Evolutionary conservation across 2,888 invertebrate species (phyloP).

Genomic region (Philaethria dido): DNA sequence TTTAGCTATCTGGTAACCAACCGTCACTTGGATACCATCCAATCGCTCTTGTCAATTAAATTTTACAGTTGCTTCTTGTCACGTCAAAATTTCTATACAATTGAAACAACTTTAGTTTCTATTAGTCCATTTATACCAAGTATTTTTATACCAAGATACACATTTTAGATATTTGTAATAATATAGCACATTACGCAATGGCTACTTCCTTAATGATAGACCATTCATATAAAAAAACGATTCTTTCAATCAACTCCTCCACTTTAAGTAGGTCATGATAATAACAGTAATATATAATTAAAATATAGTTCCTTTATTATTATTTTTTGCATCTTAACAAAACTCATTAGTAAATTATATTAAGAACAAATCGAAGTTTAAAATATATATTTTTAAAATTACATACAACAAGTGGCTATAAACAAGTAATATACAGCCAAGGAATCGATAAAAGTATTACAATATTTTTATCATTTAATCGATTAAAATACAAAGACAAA

Average conservation of each 20-base stretch:
- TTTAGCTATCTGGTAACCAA: not conserved
- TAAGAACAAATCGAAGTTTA: not conserved
- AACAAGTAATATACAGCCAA: not conserved
- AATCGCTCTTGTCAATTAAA: not conserved
- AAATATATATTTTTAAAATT: not conserved
- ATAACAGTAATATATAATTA: slow-evolving; percentile 2
- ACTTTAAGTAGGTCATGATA: slow-evolving; percentile 21
- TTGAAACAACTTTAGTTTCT: not conserved
- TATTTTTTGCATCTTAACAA: not conserved
- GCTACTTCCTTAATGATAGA: slow-evolving; percentile 4
- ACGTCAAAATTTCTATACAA: not conserved
- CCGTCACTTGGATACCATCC: not conserved
- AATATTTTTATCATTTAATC: slow-evolving; percentile 5
- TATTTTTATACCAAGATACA: not conserved
- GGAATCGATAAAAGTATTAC: not conserved
- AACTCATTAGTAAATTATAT: not conserved
- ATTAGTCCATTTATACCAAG: too few relatives aligned
- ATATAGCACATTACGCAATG: not conserved
- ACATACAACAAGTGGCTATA: not conserved
- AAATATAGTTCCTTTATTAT: not conserved
- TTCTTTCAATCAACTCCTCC: slow-evolving; percentile 28
- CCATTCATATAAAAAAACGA: slow-evolving; percentile 35
- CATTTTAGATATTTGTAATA: not conserved
- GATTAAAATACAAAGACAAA: not conserved
- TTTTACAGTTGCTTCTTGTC: not conserved